A percentile compares a stretch with the other conserved stretches of the same genome.
These are phyloP conservation scores for Menidia beryllina DNA, from an alignment of 2,113 vertebrate species.

Conservation along the genomic window DNA sequence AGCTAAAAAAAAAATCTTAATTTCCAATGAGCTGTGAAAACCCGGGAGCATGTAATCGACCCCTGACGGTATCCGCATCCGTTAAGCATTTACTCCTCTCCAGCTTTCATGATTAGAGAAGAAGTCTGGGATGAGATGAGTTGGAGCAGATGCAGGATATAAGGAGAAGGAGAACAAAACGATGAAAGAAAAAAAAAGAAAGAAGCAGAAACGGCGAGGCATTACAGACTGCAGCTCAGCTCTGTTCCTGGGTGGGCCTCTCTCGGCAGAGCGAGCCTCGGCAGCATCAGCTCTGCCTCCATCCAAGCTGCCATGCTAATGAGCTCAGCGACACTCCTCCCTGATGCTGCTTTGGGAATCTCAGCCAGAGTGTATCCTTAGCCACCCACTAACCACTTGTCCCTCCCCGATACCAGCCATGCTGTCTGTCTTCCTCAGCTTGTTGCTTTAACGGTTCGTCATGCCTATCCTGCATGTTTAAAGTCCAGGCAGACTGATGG, in stretches of 20 bases:
- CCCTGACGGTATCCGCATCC: slow-evolving; percentile 64
- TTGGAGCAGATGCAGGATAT: slow-evolving; percentile 58
- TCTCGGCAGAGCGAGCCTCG: slow-evolving; percentile 31
- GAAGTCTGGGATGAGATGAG: slow-evolving; percentile 61
- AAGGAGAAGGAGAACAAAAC: slow-evolving; percentile 56
- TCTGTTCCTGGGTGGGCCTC: slow-evolving; percentile 66
- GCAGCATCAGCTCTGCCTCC: slow-evolving; percentile 38
- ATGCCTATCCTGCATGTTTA: slow-evolving; percentile 11
- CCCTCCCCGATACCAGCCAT: slow-evolving; percentile 19
- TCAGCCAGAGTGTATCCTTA: slow-evolving; percentile 44
- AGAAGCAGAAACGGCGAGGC: slow-evolving; percentile 35
- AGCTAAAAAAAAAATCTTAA: slow-evolving; percentile 17
- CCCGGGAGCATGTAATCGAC: slow-evolving; percentile 34
- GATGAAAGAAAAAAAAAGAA: slow-evolving; percentile 2
- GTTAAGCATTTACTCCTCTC: slow-evolving; percentile 56
- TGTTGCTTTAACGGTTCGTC: slow-evolving; percentile 21
- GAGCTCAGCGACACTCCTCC: slow-evolving; percentile 52
- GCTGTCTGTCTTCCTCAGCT: slow-evolving; percentile 45
- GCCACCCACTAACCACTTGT: slow-evolving; percentile 24
- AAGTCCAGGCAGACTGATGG: slow-evolving; percentile 35
- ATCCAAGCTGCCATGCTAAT: slow-evolving; percentile 56
- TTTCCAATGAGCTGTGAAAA: slow-evolving; percentile 45
- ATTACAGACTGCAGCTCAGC: slow-evolving; percentile 14
- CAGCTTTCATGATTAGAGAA: slow-evolving; percentile 64
- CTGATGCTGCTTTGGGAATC: slow-evolving; percentile 39